phyloP scores from a whole-genome alignment of 2,888 invertebrate genomes.

The Anoncus sp. region DNA sequence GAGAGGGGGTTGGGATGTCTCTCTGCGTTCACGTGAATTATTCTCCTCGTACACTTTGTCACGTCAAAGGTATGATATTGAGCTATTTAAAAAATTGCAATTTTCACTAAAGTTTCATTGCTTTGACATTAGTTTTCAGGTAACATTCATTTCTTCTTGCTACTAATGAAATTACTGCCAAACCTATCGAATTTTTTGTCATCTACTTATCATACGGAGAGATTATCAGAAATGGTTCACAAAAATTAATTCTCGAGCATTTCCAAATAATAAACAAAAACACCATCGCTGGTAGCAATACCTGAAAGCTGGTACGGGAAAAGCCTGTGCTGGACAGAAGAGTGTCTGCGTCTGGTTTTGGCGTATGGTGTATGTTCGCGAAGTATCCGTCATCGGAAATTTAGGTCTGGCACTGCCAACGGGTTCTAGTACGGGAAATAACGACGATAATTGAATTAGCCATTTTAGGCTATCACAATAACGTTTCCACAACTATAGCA shows the following conservation, averaged over 20 bases:
- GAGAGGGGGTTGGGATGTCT: too few species aligned
- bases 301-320: constrained; percentile 83
- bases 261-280: neutral
- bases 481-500: too few species aligned
- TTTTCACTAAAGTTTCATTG: neutral
- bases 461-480: neutral
- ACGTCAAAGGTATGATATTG: neutral
- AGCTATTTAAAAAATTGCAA: neutral
- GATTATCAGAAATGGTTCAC: neutral
- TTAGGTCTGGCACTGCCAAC: constrained; percentile 87
- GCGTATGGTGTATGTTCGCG: constrained; percentile 62
- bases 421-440: constrained; percentile 82
- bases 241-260: neutral
- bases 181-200: neutral
- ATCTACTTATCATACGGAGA: neutral
- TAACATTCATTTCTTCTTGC: neutral
- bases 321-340: constrained; percentile 83
- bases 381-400: constrained; percentile 83
- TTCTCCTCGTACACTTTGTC: neutral
- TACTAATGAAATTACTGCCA: neutral
- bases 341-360: constrained; percentile 74
- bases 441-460: neutral
- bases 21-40: neutral
- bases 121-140: neutral
- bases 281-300: constrained; percentile 71